Conservation (phyloP, 2,113 vertebrate species). For the Struthio camelus region DNA sequence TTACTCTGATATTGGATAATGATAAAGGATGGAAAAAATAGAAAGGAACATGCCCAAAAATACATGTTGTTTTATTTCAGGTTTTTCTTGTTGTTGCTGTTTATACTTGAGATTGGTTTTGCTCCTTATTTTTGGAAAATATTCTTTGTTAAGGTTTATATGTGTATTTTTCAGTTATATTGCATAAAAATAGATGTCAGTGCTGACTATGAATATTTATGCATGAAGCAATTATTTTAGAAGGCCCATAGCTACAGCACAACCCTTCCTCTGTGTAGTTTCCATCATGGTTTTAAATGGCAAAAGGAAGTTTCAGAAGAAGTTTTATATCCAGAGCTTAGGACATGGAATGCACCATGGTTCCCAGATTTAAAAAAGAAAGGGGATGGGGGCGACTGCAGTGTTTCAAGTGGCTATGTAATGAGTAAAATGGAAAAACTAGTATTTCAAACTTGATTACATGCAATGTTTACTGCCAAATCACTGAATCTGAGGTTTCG, state of each 20-base stretch:
- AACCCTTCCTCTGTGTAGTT: not conserved
- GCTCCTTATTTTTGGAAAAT: not conserved
- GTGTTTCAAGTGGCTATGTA: not conserved
- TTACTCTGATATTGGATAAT: not conserved
- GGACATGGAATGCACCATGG: not conserved
- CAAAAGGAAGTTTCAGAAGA: not conserved
- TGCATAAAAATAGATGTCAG: constrained; percentile 1
- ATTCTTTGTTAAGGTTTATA: not conserved
- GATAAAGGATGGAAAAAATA: not conserved
- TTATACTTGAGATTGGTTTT: not conserved
- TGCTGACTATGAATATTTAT: not conserved
- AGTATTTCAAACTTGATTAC: not conserved
- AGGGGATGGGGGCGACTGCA: not conserved
- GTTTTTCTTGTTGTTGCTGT: not conserved
- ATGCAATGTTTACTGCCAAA: not conserved
- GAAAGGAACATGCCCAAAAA: not conserved
- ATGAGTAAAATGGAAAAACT: not conserved
- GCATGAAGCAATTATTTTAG: constrained; percentile 15
- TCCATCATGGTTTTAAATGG: not conserved
- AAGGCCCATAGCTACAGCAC: not conserved
- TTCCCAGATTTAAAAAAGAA: not conserved
- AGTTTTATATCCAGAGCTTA: not conserved
- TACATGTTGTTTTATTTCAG: not conserved
- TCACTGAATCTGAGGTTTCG: not conserved
- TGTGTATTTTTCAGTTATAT: not conserved